Conservation (phyloP, 2,113 vertebrate species). For the Limnothrissa miodon region DNA sequence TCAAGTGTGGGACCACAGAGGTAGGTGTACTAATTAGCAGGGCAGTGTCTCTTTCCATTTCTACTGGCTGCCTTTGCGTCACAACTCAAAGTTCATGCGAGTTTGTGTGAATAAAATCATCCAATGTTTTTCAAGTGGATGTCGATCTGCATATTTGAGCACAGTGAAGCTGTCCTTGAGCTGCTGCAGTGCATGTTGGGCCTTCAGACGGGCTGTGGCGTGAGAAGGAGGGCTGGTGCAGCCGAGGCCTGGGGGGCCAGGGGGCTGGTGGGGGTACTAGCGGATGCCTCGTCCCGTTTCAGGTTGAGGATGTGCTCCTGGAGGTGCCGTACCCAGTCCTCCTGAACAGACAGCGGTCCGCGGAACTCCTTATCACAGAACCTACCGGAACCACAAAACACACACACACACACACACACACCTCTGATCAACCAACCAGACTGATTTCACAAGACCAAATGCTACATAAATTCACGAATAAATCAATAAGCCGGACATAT, state of each 20-base stretch:
- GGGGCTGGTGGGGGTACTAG: constrained; percentile 35
- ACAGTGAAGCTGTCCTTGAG: not conserved
- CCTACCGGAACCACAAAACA: constrained; percentile 60
- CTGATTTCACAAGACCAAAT: too few relatives aligned
- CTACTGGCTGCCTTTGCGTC: not conserved
- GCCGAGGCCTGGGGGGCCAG: not conserved
- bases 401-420: not conserved
- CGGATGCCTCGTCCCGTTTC: constrained; percentile 69
- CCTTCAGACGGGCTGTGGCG: constrained; percentile 28
- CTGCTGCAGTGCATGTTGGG: not conserved
- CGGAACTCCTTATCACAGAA: constrained; percentile 93
- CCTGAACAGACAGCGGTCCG: constrained; percentile 89
- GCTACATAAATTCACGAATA: too few relatives aligned
- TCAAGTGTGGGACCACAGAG: not conserved
- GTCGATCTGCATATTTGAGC: not conserved
- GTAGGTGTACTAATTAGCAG: not conserved
- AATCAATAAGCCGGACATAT: too few relatives aligned
- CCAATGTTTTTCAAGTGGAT: not conserved
- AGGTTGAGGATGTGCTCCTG: constrained; percentile 91
- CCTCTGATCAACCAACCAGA: too few relatives aligned
- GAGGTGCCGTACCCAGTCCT: constrained; percentile 90
- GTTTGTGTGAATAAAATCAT: not conserved
- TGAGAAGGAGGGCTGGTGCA: constrained; percentile 25
- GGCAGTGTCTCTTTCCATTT: not conserved
- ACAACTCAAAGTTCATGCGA: not conserved